These are phyloP conservation scores for Muraenolepis orangiensis DNA, from an alignment of 2,797 vertebrate genomes.

Conservation along the genomic window DNA sequence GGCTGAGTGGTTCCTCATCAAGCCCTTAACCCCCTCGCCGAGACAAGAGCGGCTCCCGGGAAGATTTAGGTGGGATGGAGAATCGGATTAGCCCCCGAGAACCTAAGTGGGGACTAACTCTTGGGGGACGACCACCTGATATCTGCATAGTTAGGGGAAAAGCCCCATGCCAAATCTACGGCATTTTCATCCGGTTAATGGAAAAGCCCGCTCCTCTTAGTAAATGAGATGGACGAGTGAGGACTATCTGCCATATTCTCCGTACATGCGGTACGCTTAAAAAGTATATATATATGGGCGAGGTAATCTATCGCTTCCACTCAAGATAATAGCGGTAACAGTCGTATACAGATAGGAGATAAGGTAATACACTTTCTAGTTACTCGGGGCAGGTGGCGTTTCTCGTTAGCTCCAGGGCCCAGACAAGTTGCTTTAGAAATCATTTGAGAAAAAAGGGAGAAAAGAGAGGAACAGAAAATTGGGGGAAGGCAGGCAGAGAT, in stretches of 20 bases:
- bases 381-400: constrained; percentile 70
- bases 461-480: neutral
- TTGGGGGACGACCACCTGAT: constrained; percentile 39
- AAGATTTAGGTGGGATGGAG: constrained; percentile 50
- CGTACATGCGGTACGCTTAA: neutral
- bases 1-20: constrained; percentile 50
- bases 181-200: constrained; percentile 52
- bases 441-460: neutral
- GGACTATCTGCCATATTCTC: constrained; percentile 32
- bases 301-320: neutral
- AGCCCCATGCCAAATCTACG: constrained; percentile 54
- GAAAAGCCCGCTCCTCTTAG: constrained; percentile 25
- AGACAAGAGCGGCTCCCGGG: constrained; percentile 60
- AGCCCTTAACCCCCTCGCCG: constrained; percentile 41
- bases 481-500: constrained; percentile 4
- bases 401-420: constrained; percentile 67
- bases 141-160: constrained; percentile 34
- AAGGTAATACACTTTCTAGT: constrained; percentile 61
- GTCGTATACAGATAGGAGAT: neutral
- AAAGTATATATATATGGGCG: neutral
- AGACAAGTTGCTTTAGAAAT: constrained; percentile 73
- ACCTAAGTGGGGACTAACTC: constrained; percentile 54
- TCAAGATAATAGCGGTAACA: neutral
- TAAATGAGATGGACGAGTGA: constrained; percentile 26
- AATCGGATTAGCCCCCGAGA: constrained; percentile 68